These are phyloP conservation scores for Sapajus apella DNA, from an alignment of 2,113 vertebrate species.

Conservation along the genomic window DNA sequence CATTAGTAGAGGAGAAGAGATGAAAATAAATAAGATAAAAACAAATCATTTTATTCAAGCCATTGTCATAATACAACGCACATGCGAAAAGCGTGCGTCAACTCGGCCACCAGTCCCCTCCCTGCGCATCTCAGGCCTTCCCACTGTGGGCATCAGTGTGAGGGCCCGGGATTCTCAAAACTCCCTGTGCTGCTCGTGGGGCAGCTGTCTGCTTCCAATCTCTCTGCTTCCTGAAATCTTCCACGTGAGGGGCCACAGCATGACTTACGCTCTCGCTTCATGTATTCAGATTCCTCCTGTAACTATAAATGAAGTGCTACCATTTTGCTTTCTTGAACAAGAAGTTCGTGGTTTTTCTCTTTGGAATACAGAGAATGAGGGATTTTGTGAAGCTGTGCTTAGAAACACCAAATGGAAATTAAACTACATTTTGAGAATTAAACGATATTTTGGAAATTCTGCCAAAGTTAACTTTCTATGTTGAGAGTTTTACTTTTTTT, in stretches of 20 bases:
- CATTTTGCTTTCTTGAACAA: background rate
- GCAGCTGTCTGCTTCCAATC: too few species aligned
- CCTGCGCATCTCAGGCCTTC: background rate
- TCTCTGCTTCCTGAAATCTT: background rate
- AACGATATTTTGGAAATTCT: conserved; percentile 1
- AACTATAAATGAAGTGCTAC: background rate
- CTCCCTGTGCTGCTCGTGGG: background rate
- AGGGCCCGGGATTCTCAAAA: background rate
- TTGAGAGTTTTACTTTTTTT: background rate
- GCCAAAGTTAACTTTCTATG: background rate
- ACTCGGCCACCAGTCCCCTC: too few species aligned
- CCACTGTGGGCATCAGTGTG: too few species aligned
- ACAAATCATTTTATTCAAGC: fast-evolving
- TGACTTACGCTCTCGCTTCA: background rate
- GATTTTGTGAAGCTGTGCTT: background rate
- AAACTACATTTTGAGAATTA: background rate
- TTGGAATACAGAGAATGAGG: background rate
- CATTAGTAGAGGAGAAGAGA: background rate
- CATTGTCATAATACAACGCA: background rate
- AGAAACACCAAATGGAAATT: background rate
- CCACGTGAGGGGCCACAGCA: background rate
- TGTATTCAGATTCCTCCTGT: background rate
- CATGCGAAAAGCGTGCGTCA: background rate
- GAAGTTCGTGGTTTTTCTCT: background rate
- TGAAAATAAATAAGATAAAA: background rate